Evolutionary conservation across 2,888 invertebrate species (phyloP).

Genomic region (Cyclophora punctaria): DNA sequence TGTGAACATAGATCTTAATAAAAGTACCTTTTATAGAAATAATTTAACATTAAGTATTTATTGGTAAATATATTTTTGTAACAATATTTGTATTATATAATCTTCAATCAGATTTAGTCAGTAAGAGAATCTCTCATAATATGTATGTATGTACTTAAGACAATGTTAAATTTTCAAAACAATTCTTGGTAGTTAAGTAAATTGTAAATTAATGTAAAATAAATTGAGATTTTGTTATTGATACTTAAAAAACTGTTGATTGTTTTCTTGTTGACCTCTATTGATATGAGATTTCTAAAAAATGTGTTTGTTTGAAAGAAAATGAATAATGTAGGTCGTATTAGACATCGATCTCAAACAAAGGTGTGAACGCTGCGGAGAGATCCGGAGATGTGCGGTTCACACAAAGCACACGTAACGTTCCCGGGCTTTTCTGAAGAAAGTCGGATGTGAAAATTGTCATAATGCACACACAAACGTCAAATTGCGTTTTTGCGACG

Average conservation of each 20-base stretch:
- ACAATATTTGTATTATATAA: slow-evolving; percentile 53
- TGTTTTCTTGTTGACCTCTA: slow-evolving; percentile 2
- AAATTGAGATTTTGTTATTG: slow-evolving; percentile 71
- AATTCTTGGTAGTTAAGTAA: slow-evolving; percentile 52
- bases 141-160: slow-evolving; percentile 8
- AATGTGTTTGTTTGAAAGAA: slow-evolving; percentile 28
- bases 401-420: slow-evolving; percentile 39
- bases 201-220: slow-evolving; percentile 74
- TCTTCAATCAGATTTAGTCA: slow-evolving; percentile 30
- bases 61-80: slow-evolving; percentile 44
- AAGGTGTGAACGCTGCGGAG: slow-evolving; percentile 52
- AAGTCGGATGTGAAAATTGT: slow-evolving; percentile 73
- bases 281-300: slow-evolving; percentile 1
- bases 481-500: slow-evolving; percentile 55
- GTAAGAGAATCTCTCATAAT: slow-evolving; percentile 29
- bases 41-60: slow-evolving; percentile 67
- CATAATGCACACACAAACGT: slow-evolving; percentile 57
- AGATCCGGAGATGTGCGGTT: slow-evolving; percentile 29
- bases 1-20: slow-evolving; percentile 51
- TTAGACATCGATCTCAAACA: slow-evolving; percentile 51
- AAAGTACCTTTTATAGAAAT: slow-evolving; percentile 68
- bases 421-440: slow-evolving; percentile 47
- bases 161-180: slow-evolving; percentile 63
- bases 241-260: slow-evolving; percentile 21
- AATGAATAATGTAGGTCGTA: slow-evolving; percentile 28